Base-by-base conservation (phyloP, 1,140 invertebrate genomes). In the Uloborus diversus region DNA sequence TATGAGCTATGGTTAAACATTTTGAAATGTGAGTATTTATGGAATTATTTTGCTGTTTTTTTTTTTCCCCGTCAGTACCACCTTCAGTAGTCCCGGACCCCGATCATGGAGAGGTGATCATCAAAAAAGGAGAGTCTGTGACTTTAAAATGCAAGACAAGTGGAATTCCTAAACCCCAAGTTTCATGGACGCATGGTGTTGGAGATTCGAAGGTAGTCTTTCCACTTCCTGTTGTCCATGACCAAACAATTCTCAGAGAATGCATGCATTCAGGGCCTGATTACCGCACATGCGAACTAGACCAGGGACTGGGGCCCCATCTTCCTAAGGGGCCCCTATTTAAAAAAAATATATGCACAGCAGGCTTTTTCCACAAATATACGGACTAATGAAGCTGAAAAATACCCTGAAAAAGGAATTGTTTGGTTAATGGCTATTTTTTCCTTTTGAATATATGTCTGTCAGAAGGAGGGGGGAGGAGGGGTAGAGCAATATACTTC, bases 81-180 rank as follows among this genome's bases (percentile, higher is more conserved):
- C 61, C 73, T 1, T 56, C 62, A 14, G 20, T 76, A n/a, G 3
- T 14, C 0, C 47, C 42, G 4, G 73, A 76, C 11, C 73, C 73
- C 5, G n/a, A 42, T 1, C 20, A 30, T 4, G 73, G 61, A 1
- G 30, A 65, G 25, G 32, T 42, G 0, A 57, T 78, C 47, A 23
- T 56, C 9, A n/a, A 30, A n/a, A 65, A 64, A 27, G 73, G 73
- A 5, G 32, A 53, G 4, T n/a, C 49, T 13, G 62, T 51, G 0
- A 56, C 47, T 0, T n/a, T 78, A 0, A 7, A 20, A 0, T 66
- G 61, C 56, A 56, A 65, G n/a, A 28, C 20, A 2, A 33, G n/a
- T 0, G 73, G 73, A 4, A 33, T 37, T 28, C 61, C 61, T 1
- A 35, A 37, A 30, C 73, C 73, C 27, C 9, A n/a, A 14, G 23